phyloP scores from a whole-genome alignment of 2,888 invertebrate genomes.

The Lymantria dispar region DNA sequence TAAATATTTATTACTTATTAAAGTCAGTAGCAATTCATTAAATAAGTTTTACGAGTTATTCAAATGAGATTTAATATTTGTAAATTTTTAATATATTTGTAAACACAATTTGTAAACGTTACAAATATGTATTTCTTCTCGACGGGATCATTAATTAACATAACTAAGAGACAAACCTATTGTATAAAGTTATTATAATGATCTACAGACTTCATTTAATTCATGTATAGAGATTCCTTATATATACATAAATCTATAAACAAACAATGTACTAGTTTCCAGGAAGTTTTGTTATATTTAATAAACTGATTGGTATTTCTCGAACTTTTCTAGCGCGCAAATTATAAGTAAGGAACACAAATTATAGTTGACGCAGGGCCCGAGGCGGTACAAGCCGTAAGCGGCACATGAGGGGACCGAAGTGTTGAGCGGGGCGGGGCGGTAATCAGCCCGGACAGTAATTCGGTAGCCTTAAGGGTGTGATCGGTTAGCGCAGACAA shows the following conservation, averaged over 20 bases:
- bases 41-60: constrained; percentile 58
- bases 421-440: constrained; percentile 44
- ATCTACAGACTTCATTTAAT: too few relatives aligned
- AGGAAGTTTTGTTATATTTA: constrained; percentile 72
- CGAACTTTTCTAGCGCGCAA: constrained; percentile 73
- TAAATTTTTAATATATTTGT: constrained; percentile 34
- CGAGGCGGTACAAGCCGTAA: constrained; percentile 45
- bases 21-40: constrained; percentile 63
- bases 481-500: constrained; percentile 80
- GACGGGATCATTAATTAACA: too few relatives aligned
- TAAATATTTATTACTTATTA: constrained; percentile 69
- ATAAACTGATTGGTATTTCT: constrained; percentile 73
- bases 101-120: too few relatives aligned
- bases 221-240: constrained; percentile 33
- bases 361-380: constrained; percentile 76
- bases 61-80: constrained; percentile 52
- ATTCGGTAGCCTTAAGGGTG: constrained; percentile 80
- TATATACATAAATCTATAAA: too few relatives aligned
- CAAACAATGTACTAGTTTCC: constrained; percentile 59
- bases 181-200: too few relatives aligned
- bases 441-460: constrained; percentile 79
- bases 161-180: too few relatives aligned
- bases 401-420: constrained; percentile 26
- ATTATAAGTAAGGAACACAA: constrained; percentile 79
- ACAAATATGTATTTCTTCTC: too few relatives aligned